Conservation (phyloP, 2,888 invertebrate genomes). For the Cephus sareptanus region DNA sequence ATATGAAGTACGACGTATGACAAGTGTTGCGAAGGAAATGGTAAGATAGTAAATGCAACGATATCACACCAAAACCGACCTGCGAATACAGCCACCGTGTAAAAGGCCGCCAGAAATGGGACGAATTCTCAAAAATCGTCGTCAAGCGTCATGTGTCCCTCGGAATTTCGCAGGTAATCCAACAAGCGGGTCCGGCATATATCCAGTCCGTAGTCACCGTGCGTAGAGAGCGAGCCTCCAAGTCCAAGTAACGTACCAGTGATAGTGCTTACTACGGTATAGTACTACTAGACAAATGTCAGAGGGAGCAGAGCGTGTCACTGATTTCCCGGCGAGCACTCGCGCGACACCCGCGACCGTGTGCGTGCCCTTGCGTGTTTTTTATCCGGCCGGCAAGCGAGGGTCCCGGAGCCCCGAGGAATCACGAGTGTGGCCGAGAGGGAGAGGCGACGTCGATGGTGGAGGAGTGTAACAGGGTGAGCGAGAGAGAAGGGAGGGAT, state of each 20-base stretch:
- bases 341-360: not conserved
- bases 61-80: not conserved
- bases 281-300: not conserved
- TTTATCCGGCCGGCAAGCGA: not conserved
- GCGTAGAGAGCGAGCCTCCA: not conserved
- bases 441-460: conserved; percentile 8
- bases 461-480: not conserved
- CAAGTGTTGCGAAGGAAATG: not conserved
- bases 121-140: not conserved
- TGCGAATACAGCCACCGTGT: not conserved
- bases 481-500: not conserved
- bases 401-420: not conserved
- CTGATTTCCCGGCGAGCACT: not conserved
- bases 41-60: not conserved
- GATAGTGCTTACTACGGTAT: not conserved
- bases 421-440: conserved; percentile 1
- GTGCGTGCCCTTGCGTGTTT: not conserved
- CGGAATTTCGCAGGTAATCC: not conserved
- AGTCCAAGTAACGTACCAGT: not conserved
- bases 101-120: not conserved
- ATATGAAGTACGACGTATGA: not conserved
- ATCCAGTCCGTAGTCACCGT: not conserved
- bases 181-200: not conserved
- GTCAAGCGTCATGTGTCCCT: not conserved
- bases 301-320: not conserved